These are phyloP conservation scores for Ictalurus punctatus DNA, from an alignment of 2,113 vertebrate species.

Conservation along the genomic window DNA sequence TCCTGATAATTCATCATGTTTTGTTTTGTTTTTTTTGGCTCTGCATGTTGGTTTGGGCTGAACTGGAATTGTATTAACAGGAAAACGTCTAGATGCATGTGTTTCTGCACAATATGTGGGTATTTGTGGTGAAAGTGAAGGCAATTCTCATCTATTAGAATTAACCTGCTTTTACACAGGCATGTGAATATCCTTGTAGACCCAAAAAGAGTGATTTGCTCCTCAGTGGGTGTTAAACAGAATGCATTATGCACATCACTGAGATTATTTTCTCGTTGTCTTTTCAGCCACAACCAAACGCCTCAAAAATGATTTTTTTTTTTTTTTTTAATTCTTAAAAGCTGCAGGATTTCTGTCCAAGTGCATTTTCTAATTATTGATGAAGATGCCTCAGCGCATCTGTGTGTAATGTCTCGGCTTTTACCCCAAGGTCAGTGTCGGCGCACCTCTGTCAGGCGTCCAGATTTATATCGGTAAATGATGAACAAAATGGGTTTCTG, in stretches of 20 bases:
- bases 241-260: neutral
- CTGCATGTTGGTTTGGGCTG: neutral
- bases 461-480: slow-evolving; percentile 52
- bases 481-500: slow-evolving; percentile 48
- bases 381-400: neutral
- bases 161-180: neutral
- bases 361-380: slow-evolving; percentile 8
- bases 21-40: neutral
- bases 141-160: neutral
- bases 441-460: slow-evolving; percentile 21
- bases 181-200: neutral
- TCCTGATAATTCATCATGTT: slow-evolving; percentile 4
- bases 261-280: slow-evolving; percentile 15
- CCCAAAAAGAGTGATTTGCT: neutral
- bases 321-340: neutral
- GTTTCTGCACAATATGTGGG: neutral
- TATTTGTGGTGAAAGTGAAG: neutral
- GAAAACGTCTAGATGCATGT: neutral
- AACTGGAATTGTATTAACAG: neutral
- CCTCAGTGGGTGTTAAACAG: neutral
- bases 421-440: slow-evolving; percentile 35
- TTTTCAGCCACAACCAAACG: slow-evolving; percentile 3
- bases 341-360: neutral
- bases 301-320: neutral
- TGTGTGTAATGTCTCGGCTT: slow-evolving; percentile 14